Base-by-base conservation (phyloP, 2,113 vertebrate genomes). In the Podarcis raffonei region DNA sequence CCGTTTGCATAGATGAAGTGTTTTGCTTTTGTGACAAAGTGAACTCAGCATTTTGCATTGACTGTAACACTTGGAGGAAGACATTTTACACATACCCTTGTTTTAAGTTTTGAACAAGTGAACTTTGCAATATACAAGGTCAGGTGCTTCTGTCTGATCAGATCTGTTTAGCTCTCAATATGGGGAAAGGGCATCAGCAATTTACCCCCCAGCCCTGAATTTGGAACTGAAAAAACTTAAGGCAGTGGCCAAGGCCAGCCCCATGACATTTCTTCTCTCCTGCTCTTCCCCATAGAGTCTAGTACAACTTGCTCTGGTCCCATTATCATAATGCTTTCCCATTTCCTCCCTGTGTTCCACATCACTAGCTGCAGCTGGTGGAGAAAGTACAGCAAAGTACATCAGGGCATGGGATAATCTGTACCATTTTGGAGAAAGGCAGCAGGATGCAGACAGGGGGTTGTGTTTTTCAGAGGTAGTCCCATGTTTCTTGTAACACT, bases 1-100 rank as follows among this genome's bases (percentile, higher is more conserved):
- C 66, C n/a, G 83, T 6, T 48, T 62, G 59, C 71, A 68, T 76
- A 83, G 42, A 83, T 88, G 32, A 76, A 88, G n/a, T n/a, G 22
- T 42, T 35, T 77, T 68, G 53, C 12, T 27, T 18, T 59, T 68
- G 20, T 30, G 1, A 68, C 27, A 48, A 39, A 68, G n/a, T 78
- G 30, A 3, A 25, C 37, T 83, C 42, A 48, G n/a, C 18, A 23
- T 57, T 82, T 81, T 12, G 25, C 13, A n/a, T 68, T 83, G 15
- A n/a, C 69, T 22, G 48, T 23, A 77, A 32, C 20, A 20, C 12
- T 13, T 74, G 68, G 48, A 59, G 57, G 42, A 72, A 20, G 69
- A 69, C 35, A 39, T 65, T 66, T n/a, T 35, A 9, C 35, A 42
- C 4, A 37, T 32, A 27, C 12, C 3, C 13, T 57, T 35, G 5